Base-by-base conservation (phyloP, 1,140 invertebrate species). In the Melitaea cinxia region DNA sequence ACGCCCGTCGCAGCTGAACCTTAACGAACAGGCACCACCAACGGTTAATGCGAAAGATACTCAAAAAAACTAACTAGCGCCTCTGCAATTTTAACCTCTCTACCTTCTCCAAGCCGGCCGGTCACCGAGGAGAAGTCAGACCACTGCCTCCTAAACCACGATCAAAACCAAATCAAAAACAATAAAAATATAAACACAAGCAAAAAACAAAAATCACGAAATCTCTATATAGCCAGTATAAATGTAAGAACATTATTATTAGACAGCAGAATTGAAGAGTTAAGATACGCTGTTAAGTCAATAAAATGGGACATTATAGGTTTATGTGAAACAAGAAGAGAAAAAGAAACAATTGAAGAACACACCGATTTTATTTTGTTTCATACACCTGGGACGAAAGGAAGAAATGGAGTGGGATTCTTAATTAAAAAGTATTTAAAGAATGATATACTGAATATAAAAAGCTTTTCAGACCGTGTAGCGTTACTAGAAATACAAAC, bases 21-120 rank as follows among this genome's bases (percentile, higher is more conserved):
- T 15, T 12, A 39, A 7, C 30, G 39, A n/a, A 4, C 23, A 21
- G 45, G 12, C 37, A 57, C 4, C 23, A 23, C 30, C 39, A 45
- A 47, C n/a, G n/a, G n/a, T n/a, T n/a, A n/a, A 58, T 15, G 17
- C 17, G 15, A 47, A 58, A 21, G 28, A 45, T 45, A 2, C 12
- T 37, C 57, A 9, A 59, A 59, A 65, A 65, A 66, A 62, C 54
- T 61, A 66, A 62, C 6, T 4, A 37, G 17, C 28, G 58, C 57
- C 62, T 61, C 56, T 50, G 3, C n/a, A n/a, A n/a, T n/a, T n/a
- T n/a, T 12, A 53, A 21, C 47, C 56, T 58, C 65, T 47, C 37
- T 17, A 58, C 52, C 65, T 72, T 33, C 57, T 54, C 65, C 70
- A 68, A 72, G 70, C 49, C 65, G 63, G 70, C 39, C 19, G 47